Evolutionary conservation across 2,113 vertebrate genomes (phyloP).

Genomic region (Carettochelys insculpta): DNA sequence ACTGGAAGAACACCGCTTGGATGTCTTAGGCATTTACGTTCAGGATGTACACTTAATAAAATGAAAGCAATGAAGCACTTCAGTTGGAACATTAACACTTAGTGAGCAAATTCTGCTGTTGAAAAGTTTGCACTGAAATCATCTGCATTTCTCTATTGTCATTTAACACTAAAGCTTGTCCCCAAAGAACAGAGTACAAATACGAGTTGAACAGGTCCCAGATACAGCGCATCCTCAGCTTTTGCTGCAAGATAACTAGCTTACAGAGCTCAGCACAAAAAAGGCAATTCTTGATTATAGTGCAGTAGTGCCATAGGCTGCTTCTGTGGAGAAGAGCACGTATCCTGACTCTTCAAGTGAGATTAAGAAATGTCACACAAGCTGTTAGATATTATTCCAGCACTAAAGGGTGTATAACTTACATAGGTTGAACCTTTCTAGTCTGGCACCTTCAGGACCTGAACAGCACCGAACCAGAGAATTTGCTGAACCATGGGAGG

Average conservation of each 20-base stretch:
- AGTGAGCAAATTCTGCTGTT: constrained; percentile 27
- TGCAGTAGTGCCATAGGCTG: not conserved
- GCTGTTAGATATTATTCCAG: not conserved
- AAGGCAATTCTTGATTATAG: constrained; percentile 3
- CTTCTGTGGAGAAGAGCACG: not conserved
- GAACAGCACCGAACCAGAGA: too few species aligned
- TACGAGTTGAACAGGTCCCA: constrained; percentile 69
- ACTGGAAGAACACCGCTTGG: not conserved
- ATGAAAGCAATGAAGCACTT: not conserved
- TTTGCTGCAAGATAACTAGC: not conserved
- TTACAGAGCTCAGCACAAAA: constrained; percentile 13
- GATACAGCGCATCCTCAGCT: constrained; percentile 65
- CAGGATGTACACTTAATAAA: constrained; percentile 56
- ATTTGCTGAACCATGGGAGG: too few species aligned
- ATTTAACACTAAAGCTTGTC: constrained; percentile 66
- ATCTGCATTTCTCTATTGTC: constrained; percentile 67
- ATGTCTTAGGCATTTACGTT: not conserved
- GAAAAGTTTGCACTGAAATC: constrained; percentile 48
- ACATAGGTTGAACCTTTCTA: too few species aligned
- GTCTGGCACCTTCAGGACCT: too few species aligned
- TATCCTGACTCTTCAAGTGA: fast-evolving
- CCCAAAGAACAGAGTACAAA: constrained; percentile 37
- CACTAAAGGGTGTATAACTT: not conserved
- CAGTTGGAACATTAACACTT: constrained; percentile 4
- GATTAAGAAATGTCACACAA: not conserved